Base-by-base conservation (phyloP, 2,888 invertebrate genomes). In the Bugula neritina region DNA sequence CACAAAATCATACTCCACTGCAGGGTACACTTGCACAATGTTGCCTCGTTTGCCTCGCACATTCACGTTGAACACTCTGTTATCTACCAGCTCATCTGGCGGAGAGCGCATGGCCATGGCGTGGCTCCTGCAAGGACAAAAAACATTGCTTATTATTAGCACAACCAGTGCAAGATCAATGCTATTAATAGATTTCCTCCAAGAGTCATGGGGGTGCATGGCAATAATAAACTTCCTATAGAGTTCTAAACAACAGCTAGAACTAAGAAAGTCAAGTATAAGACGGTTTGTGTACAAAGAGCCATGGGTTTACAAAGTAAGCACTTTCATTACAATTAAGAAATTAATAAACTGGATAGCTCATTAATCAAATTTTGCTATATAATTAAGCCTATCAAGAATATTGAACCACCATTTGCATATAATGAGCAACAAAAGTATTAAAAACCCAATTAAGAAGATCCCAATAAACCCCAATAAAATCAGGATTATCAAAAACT, bases 41-140 rank as follows among this genome's bases (percentile, higher is more conserved):
- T 84, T 84, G 52, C 84, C 84, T 29, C 84, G 74, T 73, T 84
- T 84, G 5, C 84, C 84, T n/a, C 83, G 76, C 0, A 84, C 82
- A 76, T 84, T 84, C 72, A 84, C 55, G 73, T 84, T 84, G 73
- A 81, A 78, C 43, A 84, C 80, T 0, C 73, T 75, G 0, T 69
- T 74, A 0, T 1, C 35, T 31, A 74, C 43, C 2, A 80, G 71
- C n/a, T 74, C 73, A 0, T 72, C 73, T 21, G 81, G 80, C 1
- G 77, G 75, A 70, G 75, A 72, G 17, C 78, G 75, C n/a, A 84
- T 78, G 17, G 80, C 79, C 77, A 84, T 83, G 5, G 77, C 75
- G 74, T 80, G 81, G 0, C 82, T 79, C 73, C 83, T 83, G 73
- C 2, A 76, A 74, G 57, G 63, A 57, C 25, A 5, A 54, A 35